Evolutionary conservation across 2,797 vertebrate species (phyloP), one percentile per base, ranked within the genome.

Genomic region (Parauchenoglanis punctatus): DNA sequence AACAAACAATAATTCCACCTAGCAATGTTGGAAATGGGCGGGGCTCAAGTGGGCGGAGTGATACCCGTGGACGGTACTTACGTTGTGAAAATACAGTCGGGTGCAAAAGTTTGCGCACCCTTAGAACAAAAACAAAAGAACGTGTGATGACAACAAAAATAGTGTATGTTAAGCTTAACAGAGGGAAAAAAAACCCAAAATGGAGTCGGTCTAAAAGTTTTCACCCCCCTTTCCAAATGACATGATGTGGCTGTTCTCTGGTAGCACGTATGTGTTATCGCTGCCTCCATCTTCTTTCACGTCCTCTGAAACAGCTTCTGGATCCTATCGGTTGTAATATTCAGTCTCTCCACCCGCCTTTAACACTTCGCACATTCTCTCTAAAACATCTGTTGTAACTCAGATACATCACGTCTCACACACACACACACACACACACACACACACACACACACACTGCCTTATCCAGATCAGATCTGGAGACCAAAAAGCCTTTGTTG

Each of bases 321-420:
- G 80, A 81, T 65, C 35, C 25, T 46, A 65, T 81, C 59, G 80
- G 10, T 61, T 44, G 20, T 65, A n/a, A 46, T 81, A 81, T 81
- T 81, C 40, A 46, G 59, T 81, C 35, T 25, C 40, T 81, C 80
- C 80, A 81, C 80, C 80, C 59, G 49, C 40, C 59, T 81, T 81
- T 81, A 81, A 81, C 80, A 81, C 80, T 65, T 81, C 65, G 23
- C 80, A 81, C 80, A 81, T 81, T 81, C 80, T 81, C 65, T 46
- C 59, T 46, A 46, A 63, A 81, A 81, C 80, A 81, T 81, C 80
- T 81, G 80, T 65, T 81, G 80, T 81, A 81, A 65, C 59, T 81
- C 80, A 65, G 40, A 81, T 81, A 63, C 28, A 81, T 81, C 40
- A 81, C 59, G 4, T 81, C 0, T 81, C 58, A 3, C 17, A 3